Evolutionary conservation across 2,797 vertebrate genomes (phyloP).

Genomic region (Gorsachius magnificus): DNA sequence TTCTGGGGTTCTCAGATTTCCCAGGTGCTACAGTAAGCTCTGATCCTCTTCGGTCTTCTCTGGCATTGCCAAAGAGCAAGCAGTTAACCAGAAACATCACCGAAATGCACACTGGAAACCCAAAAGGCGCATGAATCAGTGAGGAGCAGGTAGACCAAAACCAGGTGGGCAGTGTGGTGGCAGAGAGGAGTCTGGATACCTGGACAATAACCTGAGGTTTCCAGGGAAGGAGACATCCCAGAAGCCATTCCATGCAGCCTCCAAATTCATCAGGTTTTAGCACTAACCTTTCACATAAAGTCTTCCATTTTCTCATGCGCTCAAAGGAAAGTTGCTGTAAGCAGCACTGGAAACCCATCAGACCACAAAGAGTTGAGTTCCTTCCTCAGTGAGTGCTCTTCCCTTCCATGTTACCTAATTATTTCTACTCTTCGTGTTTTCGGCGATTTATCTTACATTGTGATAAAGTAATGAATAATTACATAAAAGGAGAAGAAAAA

Average conservation of each 20-base stretch:
- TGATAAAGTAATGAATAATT: constrained; percentile 38
- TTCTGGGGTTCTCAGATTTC: background rate
- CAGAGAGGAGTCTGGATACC: accelerated
- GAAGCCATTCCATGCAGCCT: background rate
- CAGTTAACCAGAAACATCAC: background rate
- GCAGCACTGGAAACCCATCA: background rate
- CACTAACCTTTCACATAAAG: background rate
- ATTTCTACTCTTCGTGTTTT: background rate
- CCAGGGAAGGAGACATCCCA: background rate
- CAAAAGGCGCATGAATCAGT: background rate
- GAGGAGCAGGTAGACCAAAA: background rate
- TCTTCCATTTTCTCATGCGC: background rate
- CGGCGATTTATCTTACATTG: background rate
- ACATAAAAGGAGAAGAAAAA: constrained; percentile 33
- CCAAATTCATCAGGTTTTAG: background rate
- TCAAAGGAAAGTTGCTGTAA: background rate
- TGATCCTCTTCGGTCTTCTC: background rate
- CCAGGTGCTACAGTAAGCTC: background rate
- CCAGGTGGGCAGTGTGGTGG: accelerated
- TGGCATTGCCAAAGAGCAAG: background rate
- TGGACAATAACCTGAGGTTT: background rate
- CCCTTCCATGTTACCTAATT: background rate
- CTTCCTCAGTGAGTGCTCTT: background rate
- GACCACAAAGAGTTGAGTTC: accelerated
- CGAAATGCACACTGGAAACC: accelerated